Conservation (phyloP, 2,888 invertebrate species). For the Noctua janthina region DNA sequence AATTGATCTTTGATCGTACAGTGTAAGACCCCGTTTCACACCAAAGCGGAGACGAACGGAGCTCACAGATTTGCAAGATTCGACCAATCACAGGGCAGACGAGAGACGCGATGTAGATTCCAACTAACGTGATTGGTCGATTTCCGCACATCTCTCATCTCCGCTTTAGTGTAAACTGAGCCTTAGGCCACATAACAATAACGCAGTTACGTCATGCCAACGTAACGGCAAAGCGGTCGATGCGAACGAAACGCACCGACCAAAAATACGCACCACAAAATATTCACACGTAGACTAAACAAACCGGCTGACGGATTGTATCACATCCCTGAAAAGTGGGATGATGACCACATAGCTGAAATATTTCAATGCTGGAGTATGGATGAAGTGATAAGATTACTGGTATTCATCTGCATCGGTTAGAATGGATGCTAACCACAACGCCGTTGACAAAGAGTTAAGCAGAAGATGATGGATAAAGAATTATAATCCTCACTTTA, state of each 20-base stretch:
- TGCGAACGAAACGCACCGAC: constrained; percentile 54
- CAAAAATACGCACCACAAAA: constrained; percentile 60
- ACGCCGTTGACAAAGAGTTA: background rate
- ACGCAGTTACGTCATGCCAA: constrained; percentile 42
- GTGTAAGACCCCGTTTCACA: background rate
- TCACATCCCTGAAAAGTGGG: constrained; percentile 39
- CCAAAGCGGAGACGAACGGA: background rate
- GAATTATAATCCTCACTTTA: too few species aligned
- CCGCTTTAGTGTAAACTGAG: background rate
- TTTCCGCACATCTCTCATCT: background rate
- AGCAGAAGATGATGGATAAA: background rate
- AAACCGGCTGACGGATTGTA: constrained; percentile 48
- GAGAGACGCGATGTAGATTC: background rate
- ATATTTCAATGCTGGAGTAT: constrained; percentile 22
- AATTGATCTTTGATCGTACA: constrained; percentile 13
- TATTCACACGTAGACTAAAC: constrained; percentile 70
- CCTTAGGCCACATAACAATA: constrained; percentile 38
- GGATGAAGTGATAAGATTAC: background rate
- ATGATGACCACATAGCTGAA: constrained; percentile 32
- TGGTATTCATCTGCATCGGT: background rate
- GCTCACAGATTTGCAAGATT: background rate
- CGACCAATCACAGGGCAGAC: background rate
- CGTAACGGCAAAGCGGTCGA: constrained; percentile 50
- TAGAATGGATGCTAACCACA: background rate
- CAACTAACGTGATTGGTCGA: background rate